Conservation (phyloP, 2,797 vertebrate genomes). For the Sebastiscus albofasciatus region DNA sequence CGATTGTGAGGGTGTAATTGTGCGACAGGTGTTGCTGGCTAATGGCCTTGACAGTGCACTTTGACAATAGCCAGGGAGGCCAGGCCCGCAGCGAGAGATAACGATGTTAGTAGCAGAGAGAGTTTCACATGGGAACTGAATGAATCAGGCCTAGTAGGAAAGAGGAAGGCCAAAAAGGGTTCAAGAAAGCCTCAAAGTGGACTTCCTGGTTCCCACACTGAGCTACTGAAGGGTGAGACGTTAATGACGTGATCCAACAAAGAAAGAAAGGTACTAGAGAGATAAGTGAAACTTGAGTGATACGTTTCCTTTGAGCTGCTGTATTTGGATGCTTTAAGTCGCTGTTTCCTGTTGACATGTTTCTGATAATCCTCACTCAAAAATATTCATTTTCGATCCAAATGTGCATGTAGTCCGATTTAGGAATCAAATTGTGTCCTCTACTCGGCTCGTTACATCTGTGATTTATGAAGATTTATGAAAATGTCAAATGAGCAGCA, state of each 20-base stretch:
- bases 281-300: neutral
- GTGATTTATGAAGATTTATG: neutral
- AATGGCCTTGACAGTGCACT: constrained; percentile 52
- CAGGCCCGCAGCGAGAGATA: constrained; percentile 65
- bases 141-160: constrained; percentile 42
- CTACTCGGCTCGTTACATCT: neutral
- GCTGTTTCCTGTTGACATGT: neutral
- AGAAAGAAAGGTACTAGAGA: neutral
- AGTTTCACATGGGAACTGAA: constrained; percentile 77
- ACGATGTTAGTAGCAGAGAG: constrained; percentile 37
- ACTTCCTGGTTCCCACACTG: constrained; percentile 64
- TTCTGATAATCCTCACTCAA: neutral
- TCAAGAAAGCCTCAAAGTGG: constrained; percentile 31
- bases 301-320: neutral
- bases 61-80: constrained; percentile 69
- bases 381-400: constrained; percentile 4
- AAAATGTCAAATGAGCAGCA: neutral
- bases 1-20: constrained; percentile 45
- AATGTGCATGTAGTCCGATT: neutral
- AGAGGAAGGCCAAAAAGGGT: constrained; percentile 51
- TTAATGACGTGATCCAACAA: neutral
- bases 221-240: neutral
- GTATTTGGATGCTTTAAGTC: neutral
- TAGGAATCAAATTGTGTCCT: constrained; percentile 14
- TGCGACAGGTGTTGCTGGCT: constrained; percentile 49